Evolutionary conservation across 2,797 vertebrate genomes (phyloP), one percentile per base, ranked within the genome.

Genomic region (Pangasius krempfi): DNA sequence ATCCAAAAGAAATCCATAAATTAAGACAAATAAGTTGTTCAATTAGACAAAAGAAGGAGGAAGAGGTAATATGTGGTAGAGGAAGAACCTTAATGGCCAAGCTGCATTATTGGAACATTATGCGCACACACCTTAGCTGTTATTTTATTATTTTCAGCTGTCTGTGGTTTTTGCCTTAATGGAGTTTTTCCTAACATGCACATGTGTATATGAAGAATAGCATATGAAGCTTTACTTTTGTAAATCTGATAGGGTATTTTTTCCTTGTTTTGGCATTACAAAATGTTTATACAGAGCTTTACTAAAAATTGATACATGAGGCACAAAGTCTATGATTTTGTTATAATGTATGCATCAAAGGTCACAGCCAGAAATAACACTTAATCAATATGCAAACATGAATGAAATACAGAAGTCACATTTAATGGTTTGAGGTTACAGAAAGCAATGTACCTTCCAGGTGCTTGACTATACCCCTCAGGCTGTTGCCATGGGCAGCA

Each of bases 381-480:
- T 27, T 27, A 62, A 25, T 40, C 20, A 22, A 33, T 84, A 52
- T 27, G 50, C 10, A 54, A 86, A 44, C 30, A 70, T 30, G 58
- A 64, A 87, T n/a, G 73, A 86, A 54, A 82, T 50, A 60, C 16
- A 54, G 10, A 88, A 58, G 22, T 44, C 8, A 54, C 13, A 68
- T 70, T 14, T 22, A 76, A 86, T 52, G 2, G 52, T 13, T 27
- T 64, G 16, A 40, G 5, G 12, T 14, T 22, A 79, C 1, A 79
- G 52, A 62, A 25, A 83, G 27, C 64, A 76, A 27, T 4, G 30
- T 86, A 89, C 91, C 91, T 84, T 97, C 96, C 64, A 97, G 91
- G 54, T 96, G 96, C 79, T 97, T 97, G 88, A 97, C 96, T 0
- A 97, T 96, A 37, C 96, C 96, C 4, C 96, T 93, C 27, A 96